Conservation (phyloP, 1,140 invertebrate genomes). For the Hycleus phaleratus region DNA sequence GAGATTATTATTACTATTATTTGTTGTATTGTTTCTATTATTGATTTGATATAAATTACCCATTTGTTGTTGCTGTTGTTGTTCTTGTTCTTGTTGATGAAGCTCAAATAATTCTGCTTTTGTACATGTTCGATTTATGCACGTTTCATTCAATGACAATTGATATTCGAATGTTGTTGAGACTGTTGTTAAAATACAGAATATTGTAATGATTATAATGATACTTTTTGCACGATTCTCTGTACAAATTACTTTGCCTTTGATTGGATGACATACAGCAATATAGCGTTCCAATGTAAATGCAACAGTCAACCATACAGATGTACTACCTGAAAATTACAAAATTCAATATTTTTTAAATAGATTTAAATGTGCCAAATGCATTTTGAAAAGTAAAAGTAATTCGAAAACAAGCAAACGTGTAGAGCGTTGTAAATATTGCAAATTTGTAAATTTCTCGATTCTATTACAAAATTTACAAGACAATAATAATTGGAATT, state of each 20-base stretch:
- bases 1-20: not conserved
- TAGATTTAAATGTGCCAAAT: too few relatives aligned
- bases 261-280: conserved; percentile 67
- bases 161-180: conserved; percentile 60
- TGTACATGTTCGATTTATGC: conserved; percentile 9
- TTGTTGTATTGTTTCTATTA: conserved; percentile 8
- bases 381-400: too few relatives aligned
- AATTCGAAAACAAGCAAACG: too few relatives aligned
- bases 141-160: conserved; percentile 28
- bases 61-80: conserved; percentile 54
- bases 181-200: conserved; percentile 56
- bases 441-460: too few relatives aligned
- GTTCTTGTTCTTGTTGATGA: conserved; percentile 38
- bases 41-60: conserved; percentile 29
- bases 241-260: conserved; percentile 62
- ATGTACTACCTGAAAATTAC: conserved; percentile 53
- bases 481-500: too few relatives aligned
- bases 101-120: not conserved
- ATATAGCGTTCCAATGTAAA: conserved; percentile 75
- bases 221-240: conserved; percentile 52
- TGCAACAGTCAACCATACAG: conserved; percentile 68
- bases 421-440: too few relatives aligned
- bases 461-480: too few relatives aligned
- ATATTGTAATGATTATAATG: conserved; percentile 52
- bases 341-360: too few relatives aligned